A percentile compares a stretch with the other conserved stretches of the same genome.
These are phyloP conservation scores for Phrynosoma blainvillii DNA, from an alignment of 2,113 vertebrate genomes.

Conservation along the genomic window DNA sequence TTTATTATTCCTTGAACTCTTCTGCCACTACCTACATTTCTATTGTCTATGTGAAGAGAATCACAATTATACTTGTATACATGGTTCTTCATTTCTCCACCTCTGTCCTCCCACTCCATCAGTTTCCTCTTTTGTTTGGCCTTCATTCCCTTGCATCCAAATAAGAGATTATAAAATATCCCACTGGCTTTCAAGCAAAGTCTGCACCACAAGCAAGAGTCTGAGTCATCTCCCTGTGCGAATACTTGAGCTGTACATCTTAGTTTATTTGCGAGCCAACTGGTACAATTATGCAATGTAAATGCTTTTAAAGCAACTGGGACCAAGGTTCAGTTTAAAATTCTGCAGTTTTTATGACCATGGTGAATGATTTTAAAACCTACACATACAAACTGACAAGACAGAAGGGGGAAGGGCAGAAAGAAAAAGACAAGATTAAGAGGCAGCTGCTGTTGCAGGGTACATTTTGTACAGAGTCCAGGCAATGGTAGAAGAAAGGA, in stretches of 20 bases:
- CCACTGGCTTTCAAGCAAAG: conserved; percentile 55
- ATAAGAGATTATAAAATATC: conserved; percentile 52
- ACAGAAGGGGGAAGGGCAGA: not conserved
- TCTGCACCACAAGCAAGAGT: conserved; percentile 62
- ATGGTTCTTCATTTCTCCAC: conserved; percentile 37
- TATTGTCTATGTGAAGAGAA: not conserved
- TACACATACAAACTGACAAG: conserved; percentile 64
- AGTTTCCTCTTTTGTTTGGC: conserved; percentile 40
- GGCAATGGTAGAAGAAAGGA: conserved; percentile 33
- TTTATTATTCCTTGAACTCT: not conserved
- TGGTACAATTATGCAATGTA: conserved; percentile 77
- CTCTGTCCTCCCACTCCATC: not conserved
- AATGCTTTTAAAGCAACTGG: conserved; percentile 77
- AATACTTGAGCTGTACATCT: conserved; percentile 72
- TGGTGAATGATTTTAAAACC: conserved; percentile 65
- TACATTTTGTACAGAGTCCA: conserved; percentile 24
- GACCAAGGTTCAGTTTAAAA: conserved; percentile 78
- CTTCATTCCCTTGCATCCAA: conserved; percentile 34
- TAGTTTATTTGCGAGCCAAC: conserved; percentile 75
- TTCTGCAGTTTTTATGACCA: conserved; percentile 72
- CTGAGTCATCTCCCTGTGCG: conserved; percentile 65
- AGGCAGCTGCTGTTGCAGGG: conserved; percentile 47
- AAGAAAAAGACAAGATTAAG: conserved; percentile 61
- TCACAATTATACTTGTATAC: conserved; percentile 8
- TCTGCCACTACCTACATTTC: not conserved